Conservation (phyloP, 2,797 vertebrate genomes). For the Syndactyla subalaris region DNA sequence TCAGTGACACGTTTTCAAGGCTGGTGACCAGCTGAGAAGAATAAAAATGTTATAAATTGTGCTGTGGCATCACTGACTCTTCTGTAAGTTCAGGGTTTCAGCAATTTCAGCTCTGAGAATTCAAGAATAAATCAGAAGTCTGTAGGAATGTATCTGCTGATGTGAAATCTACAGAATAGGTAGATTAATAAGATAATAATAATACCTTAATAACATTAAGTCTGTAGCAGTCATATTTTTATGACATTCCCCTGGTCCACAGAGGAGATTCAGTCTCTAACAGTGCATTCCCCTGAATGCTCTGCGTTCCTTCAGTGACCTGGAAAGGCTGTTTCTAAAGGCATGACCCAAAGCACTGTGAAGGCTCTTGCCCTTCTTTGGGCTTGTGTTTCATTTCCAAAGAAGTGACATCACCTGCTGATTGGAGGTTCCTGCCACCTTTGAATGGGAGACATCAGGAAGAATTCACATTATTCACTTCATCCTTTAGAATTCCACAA, state of each 20-base stretch:
- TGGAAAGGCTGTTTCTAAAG: background rate
- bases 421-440: background rate
- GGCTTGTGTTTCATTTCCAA: background rate
- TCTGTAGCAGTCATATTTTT: background rate
- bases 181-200: background rate
- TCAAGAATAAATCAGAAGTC: background rate
- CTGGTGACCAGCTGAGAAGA: background rate
- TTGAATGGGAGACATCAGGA: background rate
- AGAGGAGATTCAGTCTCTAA: background rate
- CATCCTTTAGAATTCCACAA: background rate
- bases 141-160: background rate
- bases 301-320: background rate
- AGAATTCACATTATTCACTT: background rate
- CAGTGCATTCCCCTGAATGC: background rate
- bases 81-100: background rate
- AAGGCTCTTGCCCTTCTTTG: background rate
- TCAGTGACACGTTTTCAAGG: background rate
- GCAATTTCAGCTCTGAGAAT: background rate
- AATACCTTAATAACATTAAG: background rate
- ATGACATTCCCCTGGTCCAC: background rate
- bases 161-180: background rate
- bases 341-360: background rate
- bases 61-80: background rate
- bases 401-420: background rate
- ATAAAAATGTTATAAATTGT: background rate